These are phyloP conservation scores for Drepana arcuata DNA, from an alignment of 1,140 invertebrate genomes.

Conservation along the genomic window DNA sequence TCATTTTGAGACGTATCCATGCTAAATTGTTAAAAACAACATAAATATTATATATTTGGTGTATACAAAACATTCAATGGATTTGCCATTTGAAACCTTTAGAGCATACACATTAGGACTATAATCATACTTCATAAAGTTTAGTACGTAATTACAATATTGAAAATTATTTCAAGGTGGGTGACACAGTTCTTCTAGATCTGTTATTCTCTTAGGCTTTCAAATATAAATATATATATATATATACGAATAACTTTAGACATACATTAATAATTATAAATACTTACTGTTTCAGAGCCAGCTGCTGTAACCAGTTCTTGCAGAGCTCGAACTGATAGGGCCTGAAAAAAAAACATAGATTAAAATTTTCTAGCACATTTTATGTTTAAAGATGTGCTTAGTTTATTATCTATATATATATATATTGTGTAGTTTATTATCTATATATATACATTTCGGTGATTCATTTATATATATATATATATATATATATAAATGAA, in stretches of 20 bases:
- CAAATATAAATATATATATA: slow-evolving; percentile 14
- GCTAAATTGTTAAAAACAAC: not conserved
- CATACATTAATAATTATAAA: slow-evolving; percentile 16
- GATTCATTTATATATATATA: too few species aligned
- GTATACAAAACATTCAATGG: slow-evolving; percentile 16
- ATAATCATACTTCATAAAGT: slow-evolving; percentile 17
- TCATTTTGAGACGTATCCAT: too few species aligned
- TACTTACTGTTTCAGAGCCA: slow-evolving; percentile 89
- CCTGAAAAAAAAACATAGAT: slow-evolving; percentile 74
- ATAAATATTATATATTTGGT: not conserved
- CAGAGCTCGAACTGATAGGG: slow-evolving; percentile 97
- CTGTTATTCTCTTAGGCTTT: slow-evolving; percentile 17
- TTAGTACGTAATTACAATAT: slow-evolving; percentile 29
- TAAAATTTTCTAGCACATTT: not conserved
- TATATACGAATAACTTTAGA: slow-evolving; percentile 30
- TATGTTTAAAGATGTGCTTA: not conserved
- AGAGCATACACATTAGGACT: slow-evolving; percentile 8
- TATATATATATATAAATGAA: too few species aligned
- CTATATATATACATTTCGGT: too few species aligned
- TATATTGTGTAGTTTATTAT: too few species aligned
- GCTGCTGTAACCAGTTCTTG: slow-evolving; percentile 98
- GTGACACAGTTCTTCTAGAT: slow-evolving; percentile 7
- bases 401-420: too few species aligned
- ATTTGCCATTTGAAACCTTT: slow-evolving; percentile 39
- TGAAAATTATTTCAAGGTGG: slow-evolving; percentile 50